phyloP scores from a whole-genome alignment of 2,888 invertebrate species.

The Melieria crassipennis region DNA sequence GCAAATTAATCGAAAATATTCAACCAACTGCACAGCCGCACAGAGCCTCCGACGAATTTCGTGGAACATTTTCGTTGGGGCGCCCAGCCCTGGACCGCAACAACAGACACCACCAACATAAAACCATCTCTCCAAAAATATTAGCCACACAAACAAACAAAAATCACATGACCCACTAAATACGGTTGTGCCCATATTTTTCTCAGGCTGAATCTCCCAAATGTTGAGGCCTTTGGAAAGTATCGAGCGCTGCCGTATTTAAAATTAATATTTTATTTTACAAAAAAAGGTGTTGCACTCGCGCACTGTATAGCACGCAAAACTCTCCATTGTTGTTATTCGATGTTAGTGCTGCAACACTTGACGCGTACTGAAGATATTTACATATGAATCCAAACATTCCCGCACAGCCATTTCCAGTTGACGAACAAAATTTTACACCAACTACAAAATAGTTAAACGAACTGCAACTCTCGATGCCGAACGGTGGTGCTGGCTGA shows the following conservation, averaged over 20 bases:
- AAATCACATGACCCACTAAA: neutral
- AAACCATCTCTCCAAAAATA: neutral
- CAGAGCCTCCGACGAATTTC: constrained; percentile 43
- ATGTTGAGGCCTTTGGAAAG: neutral
- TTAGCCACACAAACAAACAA: neutral
- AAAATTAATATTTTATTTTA: constrained; percentile 4
- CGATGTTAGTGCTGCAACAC: neutral
- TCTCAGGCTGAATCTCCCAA: constrained; percentile 23
- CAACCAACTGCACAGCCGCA: neutral
- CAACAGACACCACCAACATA: too few species aligned
- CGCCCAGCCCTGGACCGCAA: neutral
- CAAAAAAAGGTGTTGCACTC: neutral
- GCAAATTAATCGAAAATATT: neutral
- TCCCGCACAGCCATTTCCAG: constrained; percentile 31
- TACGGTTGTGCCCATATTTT: neutral
- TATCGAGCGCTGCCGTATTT: constrained; percentile 9
- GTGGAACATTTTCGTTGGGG: constrained; percentile 58
- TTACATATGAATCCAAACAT: constrained; percentile 26
- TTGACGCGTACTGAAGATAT: constrained; percentile 17
- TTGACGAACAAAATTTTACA: neutral
- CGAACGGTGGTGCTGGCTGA: neutral
- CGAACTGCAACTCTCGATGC: neutral
- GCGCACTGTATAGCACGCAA: constrained; percentile 2
- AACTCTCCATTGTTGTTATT: constrained; percentile 19
- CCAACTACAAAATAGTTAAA: neutral